Conservation (phyloP, 2,888 invertebrate species). For the Yponomeuta sedellus region DNA sequence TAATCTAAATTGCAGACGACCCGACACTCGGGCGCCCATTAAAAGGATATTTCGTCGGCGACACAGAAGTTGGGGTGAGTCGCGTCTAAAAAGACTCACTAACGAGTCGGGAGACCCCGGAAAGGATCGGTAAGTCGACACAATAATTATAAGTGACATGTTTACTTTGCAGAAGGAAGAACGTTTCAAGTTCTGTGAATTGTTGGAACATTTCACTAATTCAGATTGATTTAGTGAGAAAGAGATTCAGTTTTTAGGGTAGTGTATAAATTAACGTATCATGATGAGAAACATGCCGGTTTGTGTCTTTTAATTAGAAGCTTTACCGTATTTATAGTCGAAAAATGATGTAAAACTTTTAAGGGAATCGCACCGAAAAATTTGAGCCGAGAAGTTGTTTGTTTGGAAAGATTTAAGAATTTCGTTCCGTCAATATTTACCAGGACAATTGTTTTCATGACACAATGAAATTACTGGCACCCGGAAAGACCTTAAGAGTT, state of each 20-base stretch:
- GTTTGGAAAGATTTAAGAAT: not conserved
- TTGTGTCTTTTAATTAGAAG: not conserved
- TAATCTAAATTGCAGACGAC: slow-evolving; percentile 77
- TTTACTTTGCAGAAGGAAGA: not conserved
- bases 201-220: not conserved
- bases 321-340: no score
- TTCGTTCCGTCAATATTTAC: not conserved
- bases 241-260: not conserved
- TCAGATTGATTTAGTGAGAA: not conserved
- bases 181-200: not conserved
- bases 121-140: slow-evolving; percentile 8
- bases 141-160: slow-evolving; percentile 12
- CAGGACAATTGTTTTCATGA: not conserved
- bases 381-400: not conserved
- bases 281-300: no score
- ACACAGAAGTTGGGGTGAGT: slow-evolving; percentile 62
- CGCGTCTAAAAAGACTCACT: slow-evolving; percentile 52
- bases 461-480: no score
- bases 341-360: no score
- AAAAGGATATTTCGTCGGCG: slow-evolving; percentile 71
- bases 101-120: not conserved
- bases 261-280: not conserved
- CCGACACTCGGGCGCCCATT: slow-evolving; percentile 71
- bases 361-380: not conserved
- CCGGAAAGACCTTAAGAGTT: no score